phyloP scores from a whole-genome alignment of 2,888 invertebrate genomes.

The Drosophila neonasuta region DNA sequence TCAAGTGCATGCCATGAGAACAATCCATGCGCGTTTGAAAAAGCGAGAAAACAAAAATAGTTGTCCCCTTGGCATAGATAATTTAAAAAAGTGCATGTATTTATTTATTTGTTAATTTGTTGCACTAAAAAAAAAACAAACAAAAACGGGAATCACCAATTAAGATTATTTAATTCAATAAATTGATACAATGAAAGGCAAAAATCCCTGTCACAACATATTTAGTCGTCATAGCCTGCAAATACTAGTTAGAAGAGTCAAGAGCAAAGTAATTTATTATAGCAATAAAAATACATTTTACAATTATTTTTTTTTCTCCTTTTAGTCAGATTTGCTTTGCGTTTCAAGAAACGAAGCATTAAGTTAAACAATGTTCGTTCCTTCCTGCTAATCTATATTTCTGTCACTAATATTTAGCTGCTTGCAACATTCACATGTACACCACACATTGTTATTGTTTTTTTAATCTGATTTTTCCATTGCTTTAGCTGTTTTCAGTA shows the following conservation, averaged over 20 bases:
- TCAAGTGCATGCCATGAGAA: slow-evolving; percentile 19
- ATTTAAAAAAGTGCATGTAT: slow-evolving; percentile 65
- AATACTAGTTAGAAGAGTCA: slow-evolving; percentile 46
- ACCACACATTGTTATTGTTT: slow-evolving; percentile 53
- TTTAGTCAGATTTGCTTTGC: slow-evolving; percentile 46
- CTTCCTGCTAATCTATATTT: slow-evolving; percentile 7
- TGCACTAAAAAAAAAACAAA: slow-evolving; percentile 61
- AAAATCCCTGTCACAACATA: slow-evolving; percentile 60
- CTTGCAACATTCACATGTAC: slow-evolving; percentile 22
- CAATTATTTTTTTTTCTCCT: slow-evolving; percentile 21
- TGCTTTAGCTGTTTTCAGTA: slow-evolving; percentile 55
- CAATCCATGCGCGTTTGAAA: slow-evolving; percentile 18
- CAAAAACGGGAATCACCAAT: slow-evolving; percentile 6
- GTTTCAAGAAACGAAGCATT: slow-evolving; percentile 43
- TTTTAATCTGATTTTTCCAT: slow-evolving; percentile 14
- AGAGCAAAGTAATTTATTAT: slow-evolving; percentile 64
- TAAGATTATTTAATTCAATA: slow-evolving; percentile 43
- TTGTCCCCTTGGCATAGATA: slow-evolving; percentile 30
- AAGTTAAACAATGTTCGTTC: slow-evolving; percentile 19
- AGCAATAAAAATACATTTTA: slow-evolving; percentile 49
- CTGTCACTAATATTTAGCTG: slow-evolving; percentile 23
- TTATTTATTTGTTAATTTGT: slow-evolving; percentile 73
- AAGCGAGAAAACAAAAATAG: slow-evolving; percentile 4
- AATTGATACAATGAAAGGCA: slow-evolving; percentile 30
- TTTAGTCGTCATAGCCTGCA: slow-evolving; percentile 48